A percentile compares a stretch with the other conserved stretches of the same genome.
These are phyloP conservation scores for Cotesia chilonis DNA, from an alignment of 1,140 invertebrate species.

Conservation along the genomic window DNA sequence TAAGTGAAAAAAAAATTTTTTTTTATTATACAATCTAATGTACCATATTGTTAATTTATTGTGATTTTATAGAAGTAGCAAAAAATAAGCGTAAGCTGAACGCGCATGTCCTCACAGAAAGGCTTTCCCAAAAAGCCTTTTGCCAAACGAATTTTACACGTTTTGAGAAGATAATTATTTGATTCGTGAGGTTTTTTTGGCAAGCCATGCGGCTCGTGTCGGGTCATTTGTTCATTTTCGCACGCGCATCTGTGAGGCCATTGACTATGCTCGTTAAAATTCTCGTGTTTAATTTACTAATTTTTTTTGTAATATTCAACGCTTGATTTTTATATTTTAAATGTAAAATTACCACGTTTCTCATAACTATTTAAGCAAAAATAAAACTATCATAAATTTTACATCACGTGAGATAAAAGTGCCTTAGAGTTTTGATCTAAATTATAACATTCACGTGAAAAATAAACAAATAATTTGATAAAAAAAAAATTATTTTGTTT, in stretches of 20 bases:
- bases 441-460: constrained; percentile 29
- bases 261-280: constrained; percentile 27
- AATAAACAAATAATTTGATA: not conserved
- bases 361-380: no score
- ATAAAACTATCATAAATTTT: not conserved
- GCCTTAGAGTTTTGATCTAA: constrained; percentile 43
- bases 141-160: constrained; percentile 61
- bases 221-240: constrained; percentile 67
- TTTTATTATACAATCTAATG: no score
- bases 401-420: constrained; percentile 39
- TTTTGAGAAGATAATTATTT: constrained; percentile 40
- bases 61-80: constrained; percentile 7
- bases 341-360: not conserved
- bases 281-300: constrained; percentile 6
- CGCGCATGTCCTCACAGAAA: constrained; percentile 67
- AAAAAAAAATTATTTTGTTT: no score
- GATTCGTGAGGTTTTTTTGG: constrained; percentile 62
- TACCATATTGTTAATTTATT: not conserved
- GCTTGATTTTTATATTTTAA: not conserved
- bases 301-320: constrained; percentile 9
- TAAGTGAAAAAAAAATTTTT: not conserved
- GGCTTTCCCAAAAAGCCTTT: constrained; percentile 62
- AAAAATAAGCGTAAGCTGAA: constrained; percentile 55
- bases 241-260: constrained; percentile 65
- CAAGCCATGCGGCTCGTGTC: constrained; percentile 67